Conservation (phyloP, 2,113 vertebrate species). For the Mobula hypostoma region DNA sequence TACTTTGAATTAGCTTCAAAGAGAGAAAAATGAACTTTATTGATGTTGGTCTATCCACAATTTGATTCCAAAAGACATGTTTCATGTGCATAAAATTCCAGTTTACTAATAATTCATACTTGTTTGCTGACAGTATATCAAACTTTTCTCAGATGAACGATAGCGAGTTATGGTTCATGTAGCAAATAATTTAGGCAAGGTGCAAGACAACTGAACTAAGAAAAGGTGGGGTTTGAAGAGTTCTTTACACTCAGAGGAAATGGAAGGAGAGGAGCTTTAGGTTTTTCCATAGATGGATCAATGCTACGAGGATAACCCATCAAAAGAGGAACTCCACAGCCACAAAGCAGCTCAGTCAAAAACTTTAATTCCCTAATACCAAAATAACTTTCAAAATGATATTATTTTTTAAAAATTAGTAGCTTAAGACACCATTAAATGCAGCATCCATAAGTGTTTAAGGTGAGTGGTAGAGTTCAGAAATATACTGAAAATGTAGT, state of each 20-base stretch:
- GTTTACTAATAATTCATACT: not conserved
- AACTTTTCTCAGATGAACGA: not conserved
- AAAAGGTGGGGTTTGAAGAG: slow-evolving; percentile 2
- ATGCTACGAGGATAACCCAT: not conserved
- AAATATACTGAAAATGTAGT: too few species aligned
- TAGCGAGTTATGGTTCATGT: not conserved
- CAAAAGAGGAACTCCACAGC: not conserved
- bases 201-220: not conserved
- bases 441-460: too few species aligned
- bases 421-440: too few species aligned
- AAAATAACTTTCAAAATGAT: too few species aligned
- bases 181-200: not conserved
- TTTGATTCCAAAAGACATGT: not conserved
- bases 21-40: not conserved
- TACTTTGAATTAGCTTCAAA: not conserved
- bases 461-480: too few species aligned
- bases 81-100: not conserved
- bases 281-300: not conserved
- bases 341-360: not conserved
- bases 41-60: not conserved
- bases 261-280: not conserved
- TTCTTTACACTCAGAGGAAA: not conserved
- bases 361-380: too few species aligned
- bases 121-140: not conserved
- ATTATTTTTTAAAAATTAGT: too few species aligned